Conservation (phyloP, 2,113 vertebrate species). For the Camelus bactrianus region DNA sequence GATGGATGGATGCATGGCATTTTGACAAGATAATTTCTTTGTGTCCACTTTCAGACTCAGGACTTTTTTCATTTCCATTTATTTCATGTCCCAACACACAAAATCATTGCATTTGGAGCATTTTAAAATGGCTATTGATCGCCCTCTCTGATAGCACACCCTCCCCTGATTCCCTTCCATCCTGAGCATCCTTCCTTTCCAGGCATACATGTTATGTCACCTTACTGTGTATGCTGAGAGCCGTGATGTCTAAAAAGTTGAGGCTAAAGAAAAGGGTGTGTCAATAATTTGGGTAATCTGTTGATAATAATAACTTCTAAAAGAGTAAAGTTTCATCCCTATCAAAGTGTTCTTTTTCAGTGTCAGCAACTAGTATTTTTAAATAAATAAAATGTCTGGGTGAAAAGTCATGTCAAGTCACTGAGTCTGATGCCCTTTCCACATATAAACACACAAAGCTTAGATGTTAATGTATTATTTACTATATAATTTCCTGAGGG, state of each 20-base stretch:
- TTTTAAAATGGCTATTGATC: background rate
- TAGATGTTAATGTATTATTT: slow-evolving; percentile 9
- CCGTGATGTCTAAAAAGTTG: background rate
- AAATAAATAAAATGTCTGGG: slow-evolving; percentile 19
- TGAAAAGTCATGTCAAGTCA: slow-evolving; percentile 44
- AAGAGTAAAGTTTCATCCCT: slow-evolving; percentile 8
- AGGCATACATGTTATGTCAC: background rate
- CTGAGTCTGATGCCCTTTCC: background rate
- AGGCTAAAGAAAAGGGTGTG: background rate
- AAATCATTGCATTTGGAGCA: background rate
- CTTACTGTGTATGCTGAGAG: background rate
- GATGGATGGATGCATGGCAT: background rate
- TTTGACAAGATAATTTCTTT: slow-evolving; percentile 7
- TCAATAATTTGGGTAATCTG: background rate
- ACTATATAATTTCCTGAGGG: background rate
- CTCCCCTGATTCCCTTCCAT: background rate
- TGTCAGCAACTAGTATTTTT: slow-evolving; percentile 24
- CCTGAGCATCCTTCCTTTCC: background rate
- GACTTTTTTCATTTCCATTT: background rate
- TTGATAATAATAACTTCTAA: slow-evolving; percentile 4
- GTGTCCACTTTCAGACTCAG: background rate
- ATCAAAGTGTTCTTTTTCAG: slow-evolving; percentile 7
- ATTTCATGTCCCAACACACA: background rate
- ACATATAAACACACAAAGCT: background rate
- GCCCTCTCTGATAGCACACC: background rate